A percentile compares a stretch with the other conserved stretches of the same genome.
phyloP scores from a whole-genome alignment of 1,140 invertebrate species.

The Globodera ellingtonae region DNA sequence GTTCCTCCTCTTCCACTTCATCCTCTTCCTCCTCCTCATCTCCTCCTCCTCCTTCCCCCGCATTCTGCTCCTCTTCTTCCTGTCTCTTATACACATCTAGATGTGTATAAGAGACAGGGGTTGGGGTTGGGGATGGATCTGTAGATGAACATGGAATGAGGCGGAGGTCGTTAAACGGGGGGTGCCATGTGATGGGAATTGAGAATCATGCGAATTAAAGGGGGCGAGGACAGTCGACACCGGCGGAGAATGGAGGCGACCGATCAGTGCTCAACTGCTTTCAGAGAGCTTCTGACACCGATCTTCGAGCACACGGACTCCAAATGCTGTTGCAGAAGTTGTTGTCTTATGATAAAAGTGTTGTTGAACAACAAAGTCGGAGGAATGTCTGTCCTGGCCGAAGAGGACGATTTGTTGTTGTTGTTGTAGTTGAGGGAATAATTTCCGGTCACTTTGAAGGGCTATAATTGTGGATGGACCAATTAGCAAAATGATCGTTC shows the following conservation, averaged over 20 bases:
- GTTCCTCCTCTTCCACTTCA: not conserved
- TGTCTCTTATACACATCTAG: too few relatives aligned
- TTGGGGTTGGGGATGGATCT: too few relatives aligned
- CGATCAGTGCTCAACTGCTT: not conserved
- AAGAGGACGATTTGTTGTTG: not conserved
- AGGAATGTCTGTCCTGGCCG: not conserved
- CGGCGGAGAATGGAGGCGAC: too few relatives aligned
- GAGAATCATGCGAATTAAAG: not conserved
- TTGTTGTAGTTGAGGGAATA: not conserved
- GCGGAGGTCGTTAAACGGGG: too few relatives aligned
- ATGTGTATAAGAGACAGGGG: too few relatives aligned
- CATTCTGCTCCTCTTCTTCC: not conserved
- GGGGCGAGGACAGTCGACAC: not conserved
- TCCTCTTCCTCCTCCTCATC: not conserved
- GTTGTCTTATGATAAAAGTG: not conserved
- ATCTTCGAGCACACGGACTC: not conserved
- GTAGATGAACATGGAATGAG: too few relatives aligned
- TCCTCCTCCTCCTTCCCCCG: not conserved
- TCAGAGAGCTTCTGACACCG: not conserved
- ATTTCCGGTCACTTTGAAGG: not conserved
- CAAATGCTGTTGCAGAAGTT: not conserved
- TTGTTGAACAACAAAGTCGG: not conserved
- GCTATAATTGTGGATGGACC: not conserved
- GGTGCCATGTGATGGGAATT: not conserved
- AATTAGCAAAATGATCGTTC: not conserved